Conservation (phyloP, 2,797 vertebrate genomes). For the Forpus xanthops region DNA sequence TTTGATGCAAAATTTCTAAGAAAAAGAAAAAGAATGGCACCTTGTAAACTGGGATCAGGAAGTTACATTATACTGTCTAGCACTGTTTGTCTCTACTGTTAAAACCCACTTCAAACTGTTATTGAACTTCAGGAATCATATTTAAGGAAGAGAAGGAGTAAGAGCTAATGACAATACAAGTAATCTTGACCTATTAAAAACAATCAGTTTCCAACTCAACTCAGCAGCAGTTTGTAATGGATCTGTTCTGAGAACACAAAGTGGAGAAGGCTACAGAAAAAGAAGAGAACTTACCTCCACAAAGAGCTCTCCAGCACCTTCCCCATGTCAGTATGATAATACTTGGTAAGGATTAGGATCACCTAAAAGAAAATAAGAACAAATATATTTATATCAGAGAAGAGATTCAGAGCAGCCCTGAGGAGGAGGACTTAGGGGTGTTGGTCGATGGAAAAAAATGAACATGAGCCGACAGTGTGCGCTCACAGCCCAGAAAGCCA, state of each 20-base stretch:
- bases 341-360: conserved; percentile 97
- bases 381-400: background rate
- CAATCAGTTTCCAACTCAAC: background rate
- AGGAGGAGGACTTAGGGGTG: no score
- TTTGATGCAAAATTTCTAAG: background rate
- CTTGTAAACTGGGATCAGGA: background rate
- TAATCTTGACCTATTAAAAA: background rate
- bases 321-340: conserved; percentile 94
- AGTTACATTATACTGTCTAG: background rate
- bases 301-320: conserved; percentile 97
- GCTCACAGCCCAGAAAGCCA: no score
- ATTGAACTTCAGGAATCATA: background rate
- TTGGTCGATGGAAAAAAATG: no score
- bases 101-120: background rate
- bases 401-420: no score
- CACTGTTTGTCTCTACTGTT: background rate
- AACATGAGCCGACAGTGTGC: no score
- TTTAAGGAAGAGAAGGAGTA: background rate
- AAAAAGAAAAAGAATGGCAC: background rate
- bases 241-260: fast-evolving
- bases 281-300: conserved; percentile 86
- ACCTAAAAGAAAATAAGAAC: conserved; percentile 80
- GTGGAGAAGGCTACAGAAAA: background rate
- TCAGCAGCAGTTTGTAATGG: background rate
- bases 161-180: background rate